Evolutionary conservation across 1,140 invertebrate species (phyloP), one percentile per base, ranked within the genome.

Genomic region (Eupristina koningsbergeri): DNA sequence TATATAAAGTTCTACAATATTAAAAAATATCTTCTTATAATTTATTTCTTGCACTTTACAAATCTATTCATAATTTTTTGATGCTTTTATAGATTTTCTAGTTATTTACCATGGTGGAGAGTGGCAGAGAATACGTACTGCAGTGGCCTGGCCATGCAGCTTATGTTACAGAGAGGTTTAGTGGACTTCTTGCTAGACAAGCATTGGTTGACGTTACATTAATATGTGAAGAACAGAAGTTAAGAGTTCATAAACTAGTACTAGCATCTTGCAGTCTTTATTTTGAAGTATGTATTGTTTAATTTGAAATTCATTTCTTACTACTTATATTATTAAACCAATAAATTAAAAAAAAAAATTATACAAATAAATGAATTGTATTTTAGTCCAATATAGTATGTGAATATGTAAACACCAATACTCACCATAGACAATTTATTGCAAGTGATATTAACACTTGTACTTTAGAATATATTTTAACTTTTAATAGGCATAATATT

Each of bases 241-340:
- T 94, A 29, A 91, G 93, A 89, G 94, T 94, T 84, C 94, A 94
- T 85, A 92, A 94, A 87, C 90, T 94, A 58, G 94, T 95, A 64
- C 91, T 95, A 47, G 94, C 93, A 77, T 93, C 94, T 39, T 94
- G 94, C 90, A 95, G 94, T 88, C 93, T 94, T 85, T 95, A 95
- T 86, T 95, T 95, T 90, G 93, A 94, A 90, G 94, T 93, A 89
- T 13, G 39, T 78, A 61, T 41, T 34, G 19, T 1, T 22, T 64
- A n/a, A 50, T 29, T 64, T 64, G 0, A 5, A 3, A 31, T 31
- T 53, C 11, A 17, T 53, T 53, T 53, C 15, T 58, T 58, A 50
- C 9, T 9, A 50, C 2, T 50, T 9, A 15, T 50, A 50, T 50
- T 17, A 50, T 9, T 15, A 50, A 50, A 13, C 9, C 13, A 17